These are phyloP conservation scores for Chymomyza procnemis DNA, from an alignment of 2,888 invertebrate species.

Conservation along the genomic window DNA sequence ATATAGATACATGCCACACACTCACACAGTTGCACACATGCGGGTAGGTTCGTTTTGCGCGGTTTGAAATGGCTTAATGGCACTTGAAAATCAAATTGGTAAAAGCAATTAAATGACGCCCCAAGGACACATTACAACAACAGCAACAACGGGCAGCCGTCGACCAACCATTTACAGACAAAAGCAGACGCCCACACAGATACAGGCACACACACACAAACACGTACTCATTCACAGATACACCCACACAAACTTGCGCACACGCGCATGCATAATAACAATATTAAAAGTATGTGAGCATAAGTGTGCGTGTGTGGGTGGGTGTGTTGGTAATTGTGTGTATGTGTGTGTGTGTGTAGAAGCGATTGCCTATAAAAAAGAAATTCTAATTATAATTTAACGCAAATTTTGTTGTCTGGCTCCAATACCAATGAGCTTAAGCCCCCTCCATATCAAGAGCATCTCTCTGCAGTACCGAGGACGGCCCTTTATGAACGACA, in stretches of 20 bases:
- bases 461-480: neutral
- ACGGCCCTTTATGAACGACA: too few relatives aligned
- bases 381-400: constrained; percentile 75
- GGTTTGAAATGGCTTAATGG: constrained; percentile 74
- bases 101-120: constrained; percentile 79
- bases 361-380: constrained; percentile 72
- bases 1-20: too few relatives aligned
- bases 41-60: constrained; percentile 10
- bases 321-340: constrained; percentile 1
- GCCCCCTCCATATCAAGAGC: neutral
- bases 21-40: neutral
- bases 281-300: neutral
- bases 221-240: constrained; percentile 33
- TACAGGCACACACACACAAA: constrained; percentile 15
- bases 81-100: constrained; percentile 77
- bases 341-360: constrained; percentile 21
- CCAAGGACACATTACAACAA: constrained; percentile 78
- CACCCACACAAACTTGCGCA: constrained; percentile 15
- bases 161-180: neutral
- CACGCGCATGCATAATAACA: neutral
- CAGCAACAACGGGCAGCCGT: constrained; percentile 33
- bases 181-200: constrained; percentile 28
- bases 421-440: constrained; percentile 1
- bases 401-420: constrained; percentile 62
- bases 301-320: neutral